phyloP scores from a whole-genome alignment of 2,113 vertebrate species.

The Brachyistius frenatus region DNA sequence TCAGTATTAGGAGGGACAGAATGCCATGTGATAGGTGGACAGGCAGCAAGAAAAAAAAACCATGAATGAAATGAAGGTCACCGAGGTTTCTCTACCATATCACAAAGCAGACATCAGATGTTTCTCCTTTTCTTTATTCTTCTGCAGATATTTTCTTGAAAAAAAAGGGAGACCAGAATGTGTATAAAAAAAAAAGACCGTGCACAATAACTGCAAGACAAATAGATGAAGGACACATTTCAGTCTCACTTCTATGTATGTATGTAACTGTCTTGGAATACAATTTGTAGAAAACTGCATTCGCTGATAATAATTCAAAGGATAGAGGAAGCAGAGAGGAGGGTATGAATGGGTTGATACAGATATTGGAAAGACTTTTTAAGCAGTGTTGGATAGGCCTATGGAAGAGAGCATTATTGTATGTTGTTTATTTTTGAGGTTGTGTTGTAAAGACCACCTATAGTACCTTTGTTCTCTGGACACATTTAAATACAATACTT shows the following conservation, averaged over 20 bases:
- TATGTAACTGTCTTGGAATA: neutral
- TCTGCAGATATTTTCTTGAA: neutral
- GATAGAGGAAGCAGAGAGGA: neutral
- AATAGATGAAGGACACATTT: too few species aligned
- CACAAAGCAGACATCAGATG: neutral
- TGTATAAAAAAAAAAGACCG: neutral
- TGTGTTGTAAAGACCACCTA: too few species aligned
- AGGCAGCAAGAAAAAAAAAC: neutral
- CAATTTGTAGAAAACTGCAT: neutral
- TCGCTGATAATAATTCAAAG: slow-evolving; percentile 2
- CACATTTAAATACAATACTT: too few species aligned
- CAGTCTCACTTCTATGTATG: too few species aligned
- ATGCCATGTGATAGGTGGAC: neutral
- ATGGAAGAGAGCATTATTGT: too few species aligned
- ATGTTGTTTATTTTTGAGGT: too few species aligned
- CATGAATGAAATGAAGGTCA: neutral
- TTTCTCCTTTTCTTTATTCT: neutral
- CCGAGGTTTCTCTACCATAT: neutral
- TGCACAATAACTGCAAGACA: neutral
- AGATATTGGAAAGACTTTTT: neutral
- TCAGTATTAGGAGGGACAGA: neutral
- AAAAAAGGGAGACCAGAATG: neutral
- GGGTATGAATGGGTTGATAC: neutral
- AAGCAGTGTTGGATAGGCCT: neutral
- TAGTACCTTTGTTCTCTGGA: too few species aligned